Percentiles rank a stretch among this genome's conserved stretches.
These are phyloP conservation scores for Drosophila auraria DNA, from an alignment of 1,140 invertebrate species.

Conservation along the genomic window DNA sequence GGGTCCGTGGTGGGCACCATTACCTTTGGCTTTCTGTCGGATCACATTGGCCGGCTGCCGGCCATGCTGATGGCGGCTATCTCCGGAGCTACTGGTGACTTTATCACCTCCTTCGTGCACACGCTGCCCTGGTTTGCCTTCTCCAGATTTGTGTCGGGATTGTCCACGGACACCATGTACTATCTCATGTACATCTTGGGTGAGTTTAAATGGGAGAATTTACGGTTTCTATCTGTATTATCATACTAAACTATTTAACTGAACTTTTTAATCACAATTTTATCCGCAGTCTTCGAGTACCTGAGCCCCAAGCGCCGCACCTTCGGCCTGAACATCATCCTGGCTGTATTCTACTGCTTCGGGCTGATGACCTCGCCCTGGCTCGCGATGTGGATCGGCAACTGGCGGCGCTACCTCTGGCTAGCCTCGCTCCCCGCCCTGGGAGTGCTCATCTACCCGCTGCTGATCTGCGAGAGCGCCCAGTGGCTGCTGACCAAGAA, in stretches of 20 bases:
- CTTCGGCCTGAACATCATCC: constrained; percentile 87
- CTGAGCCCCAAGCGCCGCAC: constrained; percentile 86
- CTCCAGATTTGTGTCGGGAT: constrained; percentile 86
- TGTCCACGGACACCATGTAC: constrained; percentile 87
- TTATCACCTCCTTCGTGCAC: constrained; percentile 86
- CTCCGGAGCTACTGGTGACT: constrained; percentile 86
- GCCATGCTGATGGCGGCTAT: constrained; percentile 86
- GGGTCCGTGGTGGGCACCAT: constrained; percentile 87
- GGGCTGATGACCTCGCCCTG: constrained; percentile 86
- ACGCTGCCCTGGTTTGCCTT: constrained; percentile 85
- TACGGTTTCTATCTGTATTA: too few relatives aligned
- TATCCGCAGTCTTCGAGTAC: constrained; percentile 86
- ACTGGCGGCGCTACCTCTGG: constrained; percentile 86
- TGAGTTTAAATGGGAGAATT: constrained; percentile 49
- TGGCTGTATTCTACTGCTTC: constrained; percentile 87
- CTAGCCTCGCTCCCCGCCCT: constrained; percentile 86
- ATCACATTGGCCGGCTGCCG: constrained; percentile 87
- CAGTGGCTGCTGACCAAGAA: constrained; percentile 88
- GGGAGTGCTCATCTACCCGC: constrained; percentile 84
- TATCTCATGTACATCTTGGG: constrained; percentile 88
- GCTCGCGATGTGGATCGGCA: constrained; percentile 86
- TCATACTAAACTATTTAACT: too few relatives aligned
- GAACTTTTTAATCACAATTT: too few relatives aligned
- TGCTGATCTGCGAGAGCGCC: constrained; percentile 87
- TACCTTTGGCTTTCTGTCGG: constrained; percentile 86